These are phyloP conservation scores for Vulpes vulpes DNA, from an alignment of 2,113 vertebrate genomes.

Conservation along the genomic window DNA sequence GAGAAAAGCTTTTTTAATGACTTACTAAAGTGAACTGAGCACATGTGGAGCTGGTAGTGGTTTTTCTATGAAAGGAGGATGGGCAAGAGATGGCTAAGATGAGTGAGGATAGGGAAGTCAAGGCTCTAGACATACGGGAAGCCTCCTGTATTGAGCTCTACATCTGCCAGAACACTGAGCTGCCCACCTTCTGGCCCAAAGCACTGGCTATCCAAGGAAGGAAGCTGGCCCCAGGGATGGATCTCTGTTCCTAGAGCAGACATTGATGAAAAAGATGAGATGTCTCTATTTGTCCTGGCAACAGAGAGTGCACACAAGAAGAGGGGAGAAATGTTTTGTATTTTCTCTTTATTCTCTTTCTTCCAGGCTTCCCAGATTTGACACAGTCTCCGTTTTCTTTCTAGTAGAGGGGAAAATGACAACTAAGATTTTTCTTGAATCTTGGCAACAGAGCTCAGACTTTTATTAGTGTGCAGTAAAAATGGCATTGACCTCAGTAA, in stretches of 20 bases:
- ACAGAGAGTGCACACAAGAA: neutral
- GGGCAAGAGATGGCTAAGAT: neutral
- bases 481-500: slow-evolving; percentile 22
- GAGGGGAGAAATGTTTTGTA: neutral
- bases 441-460: slow-evolving; percentile 2
- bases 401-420: neutral
- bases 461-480: slow-evolving; percentile 66
- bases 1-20: neutral
- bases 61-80: neutral
- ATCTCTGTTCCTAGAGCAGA: neutral
- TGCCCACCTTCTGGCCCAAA: neutral
- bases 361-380: neutral
- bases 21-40: neutral
- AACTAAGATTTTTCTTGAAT: slow-evolving; percentile 47
- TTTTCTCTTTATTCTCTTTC: neutral
- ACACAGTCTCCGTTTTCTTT: slow-evolving; percentile 16
- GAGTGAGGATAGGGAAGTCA: neutral
- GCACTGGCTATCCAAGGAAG: neutral
- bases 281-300: neutral
- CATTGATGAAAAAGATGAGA: neutral
- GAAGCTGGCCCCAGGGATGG: neutral
- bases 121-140: neutral
- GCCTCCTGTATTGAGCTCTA: neutral
- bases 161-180: neutral
- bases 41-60: neutral